Evolutionary conservation across 2,888 invertebrate genomes (phyloP).

Genomic region (Andrena haemorrhoa): DNA sequence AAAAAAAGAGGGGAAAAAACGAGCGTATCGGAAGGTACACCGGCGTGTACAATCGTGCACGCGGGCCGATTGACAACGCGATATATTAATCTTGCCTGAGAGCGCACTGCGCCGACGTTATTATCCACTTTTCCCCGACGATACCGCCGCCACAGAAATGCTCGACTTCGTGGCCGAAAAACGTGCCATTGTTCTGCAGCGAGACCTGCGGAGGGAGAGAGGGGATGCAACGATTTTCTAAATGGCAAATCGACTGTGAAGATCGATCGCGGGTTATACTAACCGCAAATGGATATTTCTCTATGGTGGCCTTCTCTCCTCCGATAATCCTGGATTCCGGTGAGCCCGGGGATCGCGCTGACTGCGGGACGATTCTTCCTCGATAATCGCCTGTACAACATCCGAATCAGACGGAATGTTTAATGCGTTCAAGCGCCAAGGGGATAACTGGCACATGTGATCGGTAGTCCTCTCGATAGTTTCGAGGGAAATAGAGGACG

Average conservation of each 20-base stretch:
- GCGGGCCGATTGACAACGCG: constrained; percentile 14
- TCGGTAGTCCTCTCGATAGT: neutral
- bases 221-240: constrained; percentile 56
- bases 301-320: constrained; percentile 73
- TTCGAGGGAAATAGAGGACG: too few relatives aligned
- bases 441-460: neutral
- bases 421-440: neutral
- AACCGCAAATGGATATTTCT: constrained; percentile 78
- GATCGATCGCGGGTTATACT: constrained; percentile 63
- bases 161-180: constrained; percentile 74
- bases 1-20: neutral
- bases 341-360: constrained; percentile 25
- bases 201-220: constrained; percentile 70
- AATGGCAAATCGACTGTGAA: constrained; percentile 67
- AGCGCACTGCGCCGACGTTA: constrained; percentile 76
- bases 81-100: constrained; percentile 68
- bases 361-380: constrained; percentile 44
- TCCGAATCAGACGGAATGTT: constrained; percentile 36
- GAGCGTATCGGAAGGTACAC: neutral
- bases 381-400: constrained; percentile 59
- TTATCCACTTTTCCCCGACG: constrained; percentile 74
- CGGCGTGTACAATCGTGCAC: constrained; percentile 1
- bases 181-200: constrained; percentile 76
- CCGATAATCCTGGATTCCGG: constrained; percentile 76
- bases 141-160: constrained; percentile 75